These are phyloP conservation scores for Palaemon carinicauda DNA, from an alignment of 1,140 invertebrate species.

Conservation along the genomic window DNA sequence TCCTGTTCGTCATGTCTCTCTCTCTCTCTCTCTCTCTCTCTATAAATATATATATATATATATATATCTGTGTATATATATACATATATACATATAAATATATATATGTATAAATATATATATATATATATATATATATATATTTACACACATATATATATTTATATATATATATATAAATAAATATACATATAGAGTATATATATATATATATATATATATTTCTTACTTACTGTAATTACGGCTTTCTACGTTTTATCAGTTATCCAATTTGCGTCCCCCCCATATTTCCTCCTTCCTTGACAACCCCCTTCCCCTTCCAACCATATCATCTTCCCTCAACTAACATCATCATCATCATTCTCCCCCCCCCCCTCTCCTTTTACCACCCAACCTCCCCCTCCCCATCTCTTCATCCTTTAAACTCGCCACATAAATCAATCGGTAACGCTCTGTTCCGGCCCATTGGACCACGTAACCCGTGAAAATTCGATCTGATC, in stretches of 20 bases:
- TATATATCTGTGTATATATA: no score
- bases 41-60: no score
- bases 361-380: background rate
- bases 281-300: background rate
- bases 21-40: background rate
- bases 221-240: no score
- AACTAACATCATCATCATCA: background rate
- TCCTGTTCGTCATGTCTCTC: background rate
- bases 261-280: no score
- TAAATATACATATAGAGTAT: no score
- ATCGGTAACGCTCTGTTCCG: constrained; percentile 36
- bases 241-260: no score
- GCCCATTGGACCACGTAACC: constrained; percentile 13
- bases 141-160: no score
- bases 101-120: no score
- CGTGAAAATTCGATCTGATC: constrained; percentile 46
- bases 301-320: background rate
- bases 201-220: no score
- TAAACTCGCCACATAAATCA: constrained; percentile 39
- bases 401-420: background rate
- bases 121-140: no score
- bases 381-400: background rate
- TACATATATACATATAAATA: no score
- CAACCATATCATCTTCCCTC: background rate
- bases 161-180: no score